phyloP scores from a whole-genome alignment of 2,113 vertebrate species.

The Bagarius yarrelli region DNA sequence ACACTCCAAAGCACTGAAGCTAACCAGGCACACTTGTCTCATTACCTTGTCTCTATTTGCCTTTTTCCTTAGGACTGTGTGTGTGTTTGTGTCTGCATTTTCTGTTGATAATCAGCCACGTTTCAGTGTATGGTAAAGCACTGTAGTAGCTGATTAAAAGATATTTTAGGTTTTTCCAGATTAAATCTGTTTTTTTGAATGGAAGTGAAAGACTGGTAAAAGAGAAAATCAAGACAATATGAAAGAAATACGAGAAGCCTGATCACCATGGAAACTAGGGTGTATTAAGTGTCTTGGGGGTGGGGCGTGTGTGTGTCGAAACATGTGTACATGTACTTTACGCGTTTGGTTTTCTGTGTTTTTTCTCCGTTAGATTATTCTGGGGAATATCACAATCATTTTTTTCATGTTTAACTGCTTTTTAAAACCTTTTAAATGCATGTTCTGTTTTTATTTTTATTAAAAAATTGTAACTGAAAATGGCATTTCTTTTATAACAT shows the following conservation, averaged over 20 bases:
- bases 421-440: background rate
- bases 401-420: background rate
- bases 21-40: slow-evolving; percentile 5
- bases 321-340: background rate
- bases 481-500: background rate
- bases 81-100: background rate
- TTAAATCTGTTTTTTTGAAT: background rate
- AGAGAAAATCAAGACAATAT: slow-evolving; percentile 25
- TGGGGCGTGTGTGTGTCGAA: background rate
- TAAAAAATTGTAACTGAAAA: background rate
- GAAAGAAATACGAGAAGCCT: slow-evolving; percentile 7
- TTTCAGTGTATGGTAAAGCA: background rate
- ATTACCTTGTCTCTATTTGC: background rate
- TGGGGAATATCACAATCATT: too few relatives aligned
- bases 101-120: background rate
- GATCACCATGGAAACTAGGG: slow-evolving; percentile 48
- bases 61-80: background rate
- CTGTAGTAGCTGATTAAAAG: slow-evolving; percentile 8
- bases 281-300: slow-evolving; percentile 39
- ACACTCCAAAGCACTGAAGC: background rate
- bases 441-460: background rate
- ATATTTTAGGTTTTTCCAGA: slow-evolving; percentile 4
- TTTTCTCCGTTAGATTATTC: background rate
- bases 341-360: slow-evolving; percentile 13
- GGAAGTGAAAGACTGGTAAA: slow-evolving; percentile 5